A percentile compares a stretch with the other conserved stretches of the same genome.
Conservation (phyloP, 53 echinoderm and acorn worm genomes). For the Paelopatides confundens region DNA sequence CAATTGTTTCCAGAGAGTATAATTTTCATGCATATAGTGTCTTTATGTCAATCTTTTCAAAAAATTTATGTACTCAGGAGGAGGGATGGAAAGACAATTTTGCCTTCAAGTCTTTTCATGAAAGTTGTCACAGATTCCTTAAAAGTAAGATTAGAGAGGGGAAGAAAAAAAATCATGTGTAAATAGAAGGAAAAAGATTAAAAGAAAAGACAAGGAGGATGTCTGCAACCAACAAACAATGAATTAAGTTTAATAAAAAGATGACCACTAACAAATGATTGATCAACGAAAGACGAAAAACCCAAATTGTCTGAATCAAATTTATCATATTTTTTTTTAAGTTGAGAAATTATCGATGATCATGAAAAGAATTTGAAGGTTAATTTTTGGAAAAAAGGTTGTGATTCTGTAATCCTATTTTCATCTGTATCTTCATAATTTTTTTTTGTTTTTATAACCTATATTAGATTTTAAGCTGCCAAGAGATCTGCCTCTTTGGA, state of each 20-base stretch:
- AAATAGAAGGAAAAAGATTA: no score
- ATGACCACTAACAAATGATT: background rate
- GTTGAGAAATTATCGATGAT: background rate
- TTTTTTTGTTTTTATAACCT: background rate
- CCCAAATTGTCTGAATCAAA: background rate
- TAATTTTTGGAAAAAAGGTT: no score
- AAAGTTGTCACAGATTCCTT: constrained; percentile 12
- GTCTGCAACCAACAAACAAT: no score
- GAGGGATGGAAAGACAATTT: constrained; percentile 16
- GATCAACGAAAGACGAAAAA: background rate
- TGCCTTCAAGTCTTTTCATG: constrained; percentile 1
- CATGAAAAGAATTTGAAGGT: background rate
- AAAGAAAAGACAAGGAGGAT: no score
- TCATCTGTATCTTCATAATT: background rate
- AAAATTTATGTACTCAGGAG: constrained; percentile 46
- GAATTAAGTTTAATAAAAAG: background rate
- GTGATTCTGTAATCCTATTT: background rate
- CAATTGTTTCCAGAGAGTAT: constrained; percentile 32
- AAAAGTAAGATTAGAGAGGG: background rate
- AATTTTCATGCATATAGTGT: constrained; percentile 29
- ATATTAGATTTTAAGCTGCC: constrained; percentile 3
- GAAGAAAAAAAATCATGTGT: background rate
- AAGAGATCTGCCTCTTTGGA: constrained; percentile 41
- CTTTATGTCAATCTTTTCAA: constrained; percentile 5
- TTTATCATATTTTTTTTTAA: background rate